Evolutionary conservation across 1,140 invertebrate genomes (phyloP), one percentile per base, ranked within the genome.

Genomic region (Lordiphosa mommai): DNA sequence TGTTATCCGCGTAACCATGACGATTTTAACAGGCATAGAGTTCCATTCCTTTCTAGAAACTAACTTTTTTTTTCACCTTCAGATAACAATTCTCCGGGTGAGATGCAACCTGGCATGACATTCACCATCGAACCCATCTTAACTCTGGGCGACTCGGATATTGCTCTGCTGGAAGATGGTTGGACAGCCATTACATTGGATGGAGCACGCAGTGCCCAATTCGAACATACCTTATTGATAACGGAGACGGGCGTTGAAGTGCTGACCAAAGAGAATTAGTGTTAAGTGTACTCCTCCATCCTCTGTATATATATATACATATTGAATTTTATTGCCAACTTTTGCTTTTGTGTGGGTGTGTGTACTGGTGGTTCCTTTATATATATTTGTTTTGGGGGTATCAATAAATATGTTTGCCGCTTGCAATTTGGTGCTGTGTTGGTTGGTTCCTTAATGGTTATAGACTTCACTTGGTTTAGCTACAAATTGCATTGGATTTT

Each of bases 101-200:
- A 89, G 23, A 98, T 98, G 97, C 72, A 91, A 65, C 82, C 94
- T 34, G 96, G 96, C 14, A 98, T 98, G 95, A 95, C 95, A 1
- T 98, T 99, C 86, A 98, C 97, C 0, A 95, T 99, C 36, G 97
- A 98, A 86, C 97, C 97, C n/a, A 93, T 95, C 9, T 77, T 98
- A 12, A 92, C 92, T 12, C 93, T 96, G 76, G 96, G 97, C 0
- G 88, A 73, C 1, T 88, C 91, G 7, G 90, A 94, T 13, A 91
- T 95, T 14, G 89, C 92, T 2, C 90, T 97, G 36, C 89, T 96
- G 16, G 92, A 95, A 33, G 97, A 98, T 90, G 93, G 94, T 0
- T 98, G 97, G 97, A 98, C 97, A 1, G 93, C 94, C 4, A 90
- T 96, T 0, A 96, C 95, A 0, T 56, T 90, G 4, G 97, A 98